phyloP scores from a whole-genome alignment of 2,888 invertebrate genomes.

The Phanerotoma sp. region DNA sequence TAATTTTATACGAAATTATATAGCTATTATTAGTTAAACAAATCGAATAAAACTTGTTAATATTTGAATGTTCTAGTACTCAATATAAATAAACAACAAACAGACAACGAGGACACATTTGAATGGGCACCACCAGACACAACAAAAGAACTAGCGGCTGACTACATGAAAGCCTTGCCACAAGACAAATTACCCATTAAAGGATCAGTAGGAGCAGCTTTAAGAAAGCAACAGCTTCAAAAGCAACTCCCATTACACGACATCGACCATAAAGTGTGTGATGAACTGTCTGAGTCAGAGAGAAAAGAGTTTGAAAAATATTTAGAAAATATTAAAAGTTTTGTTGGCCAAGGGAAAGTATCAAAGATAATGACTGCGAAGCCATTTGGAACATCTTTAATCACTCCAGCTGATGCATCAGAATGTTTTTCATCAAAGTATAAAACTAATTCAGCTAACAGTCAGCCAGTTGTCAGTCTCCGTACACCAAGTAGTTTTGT shows the following conservation, averaged over 20 bases:
- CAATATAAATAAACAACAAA: conserved; percentile 62
- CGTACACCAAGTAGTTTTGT: conserved; percentile 53
- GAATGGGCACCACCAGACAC: conserved; percentile 78
- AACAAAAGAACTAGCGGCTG: conserved; percentile 65
- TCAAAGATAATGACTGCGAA: conserved; percentile 60
- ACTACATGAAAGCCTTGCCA: conserved; percentile 62
- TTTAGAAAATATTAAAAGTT: conserved; percentile 66
- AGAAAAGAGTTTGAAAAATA: conserved; percentile 60
- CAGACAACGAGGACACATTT: conserved; percentile 66
- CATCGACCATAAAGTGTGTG: conserved; percentile 67
- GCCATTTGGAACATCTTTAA: conserved; percentile 44
- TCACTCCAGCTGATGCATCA: conserved; percentile 48
- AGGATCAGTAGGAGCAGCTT: conserved; percentile 77
- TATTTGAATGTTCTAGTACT: conserved; percentile 56
- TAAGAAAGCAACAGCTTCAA: conserved; percentile 77
- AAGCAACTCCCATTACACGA: conserved; percentile 85
- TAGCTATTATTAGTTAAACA: background rate
- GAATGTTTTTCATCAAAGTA: conserved; percentile 47
- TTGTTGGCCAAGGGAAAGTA: conserved; percentile 75
- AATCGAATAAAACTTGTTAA: too few species aligned
- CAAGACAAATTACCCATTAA: conserved; percentile 69
- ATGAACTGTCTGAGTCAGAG: conserved; percentile 60
- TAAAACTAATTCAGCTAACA: conserved; percentile 27
- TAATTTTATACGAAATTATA: too few species aligned
- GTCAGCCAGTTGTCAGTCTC: conserved; percentile 38